Evolutionary conservation across 2,113 vertebrate genomes (phyloP).

Genomic region (Amia ocellicauda): DNA sequence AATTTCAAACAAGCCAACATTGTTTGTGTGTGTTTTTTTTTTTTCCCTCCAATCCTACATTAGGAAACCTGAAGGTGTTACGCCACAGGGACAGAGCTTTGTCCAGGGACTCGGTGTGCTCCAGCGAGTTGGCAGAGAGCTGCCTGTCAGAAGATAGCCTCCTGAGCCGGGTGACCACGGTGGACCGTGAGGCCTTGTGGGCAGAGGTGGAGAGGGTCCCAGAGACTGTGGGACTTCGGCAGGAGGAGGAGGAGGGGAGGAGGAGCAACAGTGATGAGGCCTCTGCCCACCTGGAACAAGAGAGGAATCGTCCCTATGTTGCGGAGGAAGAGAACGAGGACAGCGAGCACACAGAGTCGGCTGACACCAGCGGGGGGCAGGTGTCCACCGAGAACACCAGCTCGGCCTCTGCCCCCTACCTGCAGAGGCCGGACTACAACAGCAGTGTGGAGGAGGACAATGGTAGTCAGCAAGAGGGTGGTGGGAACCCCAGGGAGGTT

Average conservation of each 20-base stretch:
- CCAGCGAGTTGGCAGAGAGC: constrained; percentile 42
- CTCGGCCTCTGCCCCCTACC: constrained; percentile 71
- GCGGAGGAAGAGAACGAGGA: constrained; percentile 44
- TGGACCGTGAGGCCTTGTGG: constrained; percentile 91
- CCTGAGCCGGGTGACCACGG: constrained; percentile 64
- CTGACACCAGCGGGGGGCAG: constrained; percentile 77
- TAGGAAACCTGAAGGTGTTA: constrained; percentile 57
- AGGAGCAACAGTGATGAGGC: constrained; percentile 61
- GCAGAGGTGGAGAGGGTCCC: constrained; percentile 78
- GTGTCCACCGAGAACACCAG: constrained; percentile 81
- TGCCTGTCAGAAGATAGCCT: constrained; percentile 57
- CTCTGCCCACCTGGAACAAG: constrained; percentile 31
- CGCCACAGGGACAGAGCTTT: constrained; percentile 59
- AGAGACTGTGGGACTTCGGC: constrained; percentile 36
- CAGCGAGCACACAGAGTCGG: constrained; percentile 89
- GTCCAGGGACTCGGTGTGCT: constrained; percentile 40
- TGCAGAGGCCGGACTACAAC: constrained; percentile 39
- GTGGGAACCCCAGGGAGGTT: neutral
- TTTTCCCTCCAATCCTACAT: constrained; percentile 15
- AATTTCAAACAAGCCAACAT: constrained; percentile 20
- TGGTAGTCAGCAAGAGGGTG: neutral
- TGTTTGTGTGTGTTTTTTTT: neutral
- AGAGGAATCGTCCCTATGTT: constrained; percentile 14
- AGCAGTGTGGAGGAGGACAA: constrained; percentile 57
- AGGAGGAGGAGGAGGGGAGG: constrained; percentile 31